Conservation (phyloP, 2,888 invertebrate genomes). For the Fragum whitleyi region DNA sequence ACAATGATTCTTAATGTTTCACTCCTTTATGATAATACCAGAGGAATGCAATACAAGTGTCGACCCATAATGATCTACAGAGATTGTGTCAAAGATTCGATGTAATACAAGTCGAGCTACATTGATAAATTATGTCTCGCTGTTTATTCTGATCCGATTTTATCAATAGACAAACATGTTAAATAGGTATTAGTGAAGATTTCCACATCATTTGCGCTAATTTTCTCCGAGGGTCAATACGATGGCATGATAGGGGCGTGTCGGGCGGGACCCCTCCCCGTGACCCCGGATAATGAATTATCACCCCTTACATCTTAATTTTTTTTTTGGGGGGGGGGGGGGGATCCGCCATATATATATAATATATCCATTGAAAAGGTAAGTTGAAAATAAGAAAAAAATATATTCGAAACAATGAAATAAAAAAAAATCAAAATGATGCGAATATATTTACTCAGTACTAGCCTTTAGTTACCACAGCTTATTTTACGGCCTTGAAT, state of each 20-base stretch:
- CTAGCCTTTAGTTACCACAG: too few species aligned
- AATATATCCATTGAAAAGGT: too few species aligned
- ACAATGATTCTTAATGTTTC: too few species aligned
- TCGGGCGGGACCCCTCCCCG: background rate
- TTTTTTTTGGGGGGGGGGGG: too few species aligned
- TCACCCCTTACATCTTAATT: background rate
- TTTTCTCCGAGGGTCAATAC: conserved; percentile 14
- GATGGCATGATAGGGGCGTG: background rate
- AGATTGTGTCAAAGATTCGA: conserved; percentile 24
- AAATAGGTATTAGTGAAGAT: conserved; percentile 19
- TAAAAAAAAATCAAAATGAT: too few species aligned
- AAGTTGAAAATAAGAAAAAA: too few species aligned
- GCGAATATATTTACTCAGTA: too few species aligned
- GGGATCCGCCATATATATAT: too few species aligned
- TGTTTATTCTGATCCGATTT: conserved; percentile 15
- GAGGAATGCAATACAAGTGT: conserved; percentile 13
- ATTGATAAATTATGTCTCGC: conserved; percentile 6
- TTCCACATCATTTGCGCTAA: conserved; percentile 21
- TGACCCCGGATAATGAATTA: background rate
- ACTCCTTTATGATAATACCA: too few species aligned
- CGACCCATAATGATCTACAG: conserved; percentile 3
- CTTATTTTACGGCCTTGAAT: too few species aligned
- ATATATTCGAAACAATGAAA: too few species aligned
- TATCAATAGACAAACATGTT: conserved; percentile 20
- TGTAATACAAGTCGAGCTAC: conserved; percentile 5